Percentiles rank a stretch among this genome's conserved stretches.
Conservation (phyloP, 2,888 invertebrate genomes). For the Malthinus seriepunctatus region DNA sequence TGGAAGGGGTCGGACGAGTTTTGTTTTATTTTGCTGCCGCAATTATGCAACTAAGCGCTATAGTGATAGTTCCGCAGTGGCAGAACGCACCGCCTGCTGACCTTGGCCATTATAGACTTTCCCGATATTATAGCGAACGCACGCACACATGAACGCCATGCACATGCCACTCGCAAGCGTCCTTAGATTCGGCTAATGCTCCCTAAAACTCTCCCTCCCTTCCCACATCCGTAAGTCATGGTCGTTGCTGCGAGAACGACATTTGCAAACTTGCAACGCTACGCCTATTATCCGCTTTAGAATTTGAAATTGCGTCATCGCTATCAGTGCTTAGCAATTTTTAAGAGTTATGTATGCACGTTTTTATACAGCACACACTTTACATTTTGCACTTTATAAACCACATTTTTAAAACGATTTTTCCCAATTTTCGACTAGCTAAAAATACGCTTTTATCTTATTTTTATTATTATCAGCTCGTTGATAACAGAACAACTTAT, state of each 20-base stretch:
- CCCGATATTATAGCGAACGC: constrained; percentile 35
- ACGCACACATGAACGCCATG: constrained; percentile 57
- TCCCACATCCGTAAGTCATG: constrained; percentile 33
- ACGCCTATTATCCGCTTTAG: constrained; percentile 35
- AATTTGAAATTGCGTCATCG: constrained; percentile 36
- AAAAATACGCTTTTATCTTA: too few species aligned
- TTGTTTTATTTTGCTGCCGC: constrained; percentile 27
- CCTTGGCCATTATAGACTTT: constrained; percentile 34
- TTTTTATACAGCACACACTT: not conserved
- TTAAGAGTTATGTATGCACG: constrained; percentile 19
- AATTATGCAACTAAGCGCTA: constrained; percentile 31
- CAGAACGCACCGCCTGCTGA: constrained; percentile 31
- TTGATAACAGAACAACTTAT: not conserved
- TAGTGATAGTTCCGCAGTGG: constrained; percentile 31
- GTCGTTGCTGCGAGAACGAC: constrained; percentile 35
- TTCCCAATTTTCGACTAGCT: too few species aligned
- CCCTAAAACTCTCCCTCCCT: constrained; percentile 60
- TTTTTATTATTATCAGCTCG: constrained; percentile 1
- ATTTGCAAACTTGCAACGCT: constrained; percentile 46
- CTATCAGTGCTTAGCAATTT: constrained; percentile 24
- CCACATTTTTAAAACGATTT: too few species aligned
- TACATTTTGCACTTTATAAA: too few species aligned
- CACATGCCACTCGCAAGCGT: constrained; percentile 58
- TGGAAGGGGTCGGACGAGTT: constrained; percentile 8
- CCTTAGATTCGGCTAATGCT: constrained; percentile 69